Conservation (phyloP, 2,888 invertebrate genomes). For the Apotomis turbidana region DNA sequence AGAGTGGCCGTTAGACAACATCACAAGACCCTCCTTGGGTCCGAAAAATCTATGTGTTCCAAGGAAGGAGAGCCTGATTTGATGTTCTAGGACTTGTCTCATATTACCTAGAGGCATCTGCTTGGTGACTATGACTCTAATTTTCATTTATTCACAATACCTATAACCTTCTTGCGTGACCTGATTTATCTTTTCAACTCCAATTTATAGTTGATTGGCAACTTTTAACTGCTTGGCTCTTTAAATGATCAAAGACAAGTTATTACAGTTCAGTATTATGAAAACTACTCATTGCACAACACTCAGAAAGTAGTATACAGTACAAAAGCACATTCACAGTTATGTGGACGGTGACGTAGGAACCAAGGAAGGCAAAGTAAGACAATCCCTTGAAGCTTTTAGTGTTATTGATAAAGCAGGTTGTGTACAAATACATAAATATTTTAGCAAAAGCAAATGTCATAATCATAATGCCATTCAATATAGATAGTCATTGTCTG, state of each 20-base stretch:
- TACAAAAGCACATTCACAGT: background rate
- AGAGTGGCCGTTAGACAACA: constrained; percentile 37
- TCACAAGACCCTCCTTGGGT: background rate
- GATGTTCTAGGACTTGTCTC: background rate
- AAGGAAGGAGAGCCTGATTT: background rate
- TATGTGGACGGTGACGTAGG: too few relatives aligned
- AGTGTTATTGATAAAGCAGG: too few relatives aligned
- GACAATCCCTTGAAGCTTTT: too few relatives aligned
- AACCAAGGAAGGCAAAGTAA: too few relatives aligned
- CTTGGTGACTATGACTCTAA: constrained; percentile 29
- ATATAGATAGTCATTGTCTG: too few relatives aligned
- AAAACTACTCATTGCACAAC: background rate
- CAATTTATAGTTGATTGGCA: constrained; percentile 1
- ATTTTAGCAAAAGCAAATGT: too few relatives aligned
- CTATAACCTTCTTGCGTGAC: constrained; percentile 9
- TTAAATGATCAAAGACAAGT: constrained; percentile 8
- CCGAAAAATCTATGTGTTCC: background rate
- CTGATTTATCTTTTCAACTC: constrained; percentile 27
- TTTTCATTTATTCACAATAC: constrained; percentile 4
- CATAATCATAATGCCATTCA: too few relatives aligned
- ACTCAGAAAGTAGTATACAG: background rate
- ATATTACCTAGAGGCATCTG: background rate
- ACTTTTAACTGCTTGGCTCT: background rate
- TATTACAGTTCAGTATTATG: background rate
- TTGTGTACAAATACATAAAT: too few relatives aligned